Percentiles rank a stretch among this genome's conserved stretches.
Evolutionary conservation across 2,797 vertebrate genomes (phyloP).

Genomic region (Sarcophilus harrisii): DNA sequence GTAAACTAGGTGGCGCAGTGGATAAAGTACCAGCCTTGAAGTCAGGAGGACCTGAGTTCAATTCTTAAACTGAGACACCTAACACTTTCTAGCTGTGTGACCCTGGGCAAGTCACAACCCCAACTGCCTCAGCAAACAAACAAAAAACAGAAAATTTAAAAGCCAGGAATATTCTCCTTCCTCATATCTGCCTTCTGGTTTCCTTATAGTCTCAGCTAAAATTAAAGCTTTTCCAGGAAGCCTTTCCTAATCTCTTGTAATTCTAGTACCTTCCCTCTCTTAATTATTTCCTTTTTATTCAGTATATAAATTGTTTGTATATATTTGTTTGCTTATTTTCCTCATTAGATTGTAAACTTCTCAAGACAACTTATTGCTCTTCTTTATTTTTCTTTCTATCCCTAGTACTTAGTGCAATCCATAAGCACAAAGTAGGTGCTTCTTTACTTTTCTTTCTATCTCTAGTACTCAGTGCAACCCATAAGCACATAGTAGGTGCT

Average conservation of each 20-base stretch:
- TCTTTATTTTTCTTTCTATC: not conserved
- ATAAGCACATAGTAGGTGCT: not conserved
- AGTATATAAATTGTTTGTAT: not conserved
- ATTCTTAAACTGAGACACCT: too few species aligned
- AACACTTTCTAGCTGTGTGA: too few species aligned
- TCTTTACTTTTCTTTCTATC: not conserved
- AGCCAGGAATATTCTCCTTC: not conserved
- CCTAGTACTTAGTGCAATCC: not conserved
- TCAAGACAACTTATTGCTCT: too few species aligned
- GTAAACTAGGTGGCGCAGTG: too few species aligned
- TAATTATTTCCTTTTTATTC: not conserved
- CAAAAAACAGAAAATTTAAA: not conserved
- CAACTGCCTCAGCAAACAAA: too few species aligned
- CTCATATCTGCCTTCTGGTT: not conserved
- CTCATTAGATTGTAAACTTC: not conserved
- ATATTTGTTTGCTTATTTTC: not conserved
- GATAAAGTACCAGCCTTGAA: too few species aligned
- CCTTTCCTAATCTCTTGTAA: not conserved
- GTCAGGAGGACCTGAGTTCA: too few species aligned
- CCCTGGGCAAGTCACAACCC: too few species aligned
- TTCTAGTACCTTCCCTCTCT: not conserved
- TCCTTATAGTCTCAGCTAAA: not conserved
- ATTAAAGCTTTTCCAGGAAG: not conserved
- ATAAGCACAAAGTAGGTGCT: not conserved
- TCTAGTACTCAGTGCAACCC: not conserved